Evolutionary conservation across 1,140 invertebrate species (phyloP), one percentile per base, ranked within the genome.

Genomic region (Acyrthosiphon pisum): DNA sequence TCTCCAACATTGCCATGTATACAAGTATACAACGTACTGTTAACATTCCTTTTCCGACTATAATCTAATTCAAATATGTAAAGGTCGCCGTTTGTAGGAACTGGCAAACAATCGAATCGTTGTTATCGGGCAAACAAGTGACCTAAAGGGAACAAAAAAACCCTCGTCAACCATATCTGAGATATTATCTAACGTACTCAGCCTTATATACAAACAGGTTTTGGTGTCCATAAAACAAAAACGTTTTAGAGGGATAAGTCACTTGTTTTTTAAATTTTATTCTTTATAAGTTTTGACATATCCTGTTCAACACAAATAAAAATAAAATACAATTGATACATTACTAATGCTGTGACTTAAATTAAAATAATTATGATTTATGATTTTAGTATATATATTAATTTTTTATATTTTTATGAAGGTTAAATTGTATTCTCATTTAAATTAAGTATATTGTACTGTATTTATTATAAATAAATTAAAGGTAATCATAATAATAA

Each of bases 21-120:
- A 84, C 76, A 48, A n/a, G 35, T 84, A 53, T 41, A 84, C 46
- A 37, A 44, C 46, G 44, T 20, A 48, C 46, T 92, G 91, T 92
- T 92, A 93, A 86, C 91, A 93, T 93, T 93, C 91, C 91, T 83
- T 93, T 93, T 86, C 48, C 44, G 91, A 86, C 81, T 93, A 30
- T 93, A 93, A 93, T 93, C 91, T 93, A 93, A 93, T 93, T 86
- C 91, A 93, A 93, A 93, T 93, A 93, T 93, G 91, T 93, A 93
- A 93, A 93, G 91, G 91, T 93, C 91, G 91, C 84, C 91, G 91
- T 93, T 53, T 37, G 37, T 90, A 90, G 53, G 26, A 90, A 26
- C 53, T 86, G 91, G 81, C 76, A 93, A 93, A 93, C 91, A 93
- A 93, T 93, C 76, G 81, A 84, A 84, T 93, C 35, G 81, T 81